These are phyloP conservation scores for Aphodius sticticus DNA, from an alignment of 2,888 invertebrate species.

Conservation along the genomic window DNA sequence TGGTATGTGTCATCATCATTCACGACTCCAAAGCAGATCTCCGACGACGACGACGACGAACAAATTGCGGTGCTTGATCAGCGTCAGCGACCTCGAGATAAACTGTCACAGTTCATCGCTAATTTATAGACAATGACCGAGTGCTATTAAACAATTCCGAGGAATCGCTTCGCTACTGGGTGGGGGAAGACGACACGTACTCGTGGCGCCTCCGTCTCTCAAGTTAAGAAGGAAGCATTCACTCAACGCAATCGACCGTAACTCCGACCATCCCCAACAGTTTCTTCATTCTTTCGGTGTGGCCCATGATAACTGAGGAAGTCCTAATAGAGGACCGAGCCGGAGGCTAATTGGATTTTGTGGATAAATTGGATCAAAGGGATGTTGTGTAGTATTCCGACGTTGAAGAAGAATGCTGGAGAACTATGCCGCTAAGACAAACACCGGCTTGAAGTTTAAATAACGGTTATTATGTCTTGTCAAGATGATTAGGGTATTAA, in stretches of 20 bases:
- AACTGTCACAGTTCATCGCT: conserved; percentile 11
- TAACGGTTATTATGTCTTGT: no score
- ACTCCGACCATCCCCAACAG: conserved; percentile 9
- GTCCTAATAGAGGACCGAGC: conserved; percentile 8
- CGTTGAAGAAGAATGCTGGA: background rate
- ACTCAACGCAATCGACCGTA: conserved; percentile 15
- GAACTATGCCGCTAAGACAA: no score
- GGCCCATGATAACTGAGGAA: background rate
- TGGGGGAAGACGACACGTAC: background rate
- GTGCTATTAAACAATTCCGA: conserved; percentile 20
- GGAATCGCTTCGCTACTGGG: background rate
- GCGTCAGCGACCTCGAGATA: conserved; percentile 11
- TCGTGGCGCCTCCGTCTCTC: conserved; percentile 12
- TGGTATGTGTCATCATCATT: conserved; percentile 4
- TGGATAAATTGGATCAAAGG: conserved; percentile 6
- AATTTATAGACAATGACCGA: conserved; percentile 13
- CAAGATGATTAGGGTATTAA: no score
- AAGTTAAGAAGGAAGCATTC: conserved; percentile 22
- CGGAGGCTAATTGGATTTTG: conserved; percentile 14
- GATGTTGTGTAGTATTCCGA: background rate
- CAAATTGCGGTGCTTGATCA: conserved; percentile 6
- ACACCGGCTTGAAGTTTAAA: no score
- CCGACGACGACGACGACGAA: background rate
- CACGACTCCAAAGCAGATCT: background rate
- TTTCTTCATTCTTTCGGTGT: background rate